Evolutionary conservation across 2,888 invertebrate genomes (phyloP).

Genomic region (Mactromeris polynyma): DNA sequence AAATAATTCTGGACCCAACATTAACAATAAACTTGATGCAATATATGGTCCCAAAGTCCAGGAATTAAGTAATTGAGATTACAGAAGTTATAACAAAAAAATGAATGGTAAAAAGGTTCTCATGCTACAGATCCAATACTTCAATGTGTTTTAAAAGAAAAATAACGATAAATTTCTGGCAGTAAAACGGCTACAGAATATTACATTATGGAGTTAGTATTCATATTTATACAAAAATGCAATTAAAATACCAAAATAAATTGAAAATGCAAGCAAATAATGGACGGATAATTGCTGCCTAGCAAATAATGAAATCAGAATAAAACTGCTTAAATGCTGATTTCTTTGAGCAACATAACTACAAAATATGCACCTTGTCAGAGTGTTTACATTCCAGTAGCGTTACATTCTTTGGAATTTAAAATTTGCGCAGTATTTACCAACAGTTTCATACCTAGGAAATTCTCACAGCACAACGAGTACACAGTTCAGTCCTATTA

Average conservation of each 20-base stretch:
- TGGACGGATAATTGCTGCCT: conserved; percentile 17
- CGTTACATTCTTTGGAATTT: neutral
- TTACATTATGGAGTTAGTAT: too few species aligned
- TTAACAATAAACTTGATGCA: neutral
- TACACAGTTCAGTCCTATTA: too few species aligned
- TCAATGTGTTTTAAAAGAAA: neutral
- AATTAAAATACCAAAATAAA: neutral
- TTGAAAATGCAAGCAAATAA: neutral
- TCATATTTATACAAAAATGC: neutral
- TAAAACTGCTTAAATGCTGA: neutral
- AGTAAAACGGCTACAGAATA: neutral
- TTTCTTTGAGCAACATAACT: neutral
- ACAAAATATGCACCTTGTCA: neutral
- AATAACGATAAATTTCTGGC: neutral
- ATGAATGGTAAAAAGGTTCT: neutral
- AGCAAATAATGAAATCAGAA: conserved; percentile 7
- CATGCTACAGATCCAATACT: neutral
- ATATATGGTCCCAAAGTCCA: neutral
- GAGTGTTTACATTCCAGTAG: neutral
- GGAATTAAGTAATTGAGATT: neutral
- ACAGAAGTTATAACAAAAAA: neutral
- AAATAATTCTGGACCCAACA: neutral
- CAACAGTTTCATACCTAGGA: too few species aligned
- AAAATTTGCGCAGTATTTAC: neutral
- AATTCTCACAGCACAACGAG: too few species aligned